These are phyloP conservation scores for Bryconaethiops microstoma DNA, from an alignment of 2,797 vertebrate genomes.

Conservation along the genomic window DNA sequence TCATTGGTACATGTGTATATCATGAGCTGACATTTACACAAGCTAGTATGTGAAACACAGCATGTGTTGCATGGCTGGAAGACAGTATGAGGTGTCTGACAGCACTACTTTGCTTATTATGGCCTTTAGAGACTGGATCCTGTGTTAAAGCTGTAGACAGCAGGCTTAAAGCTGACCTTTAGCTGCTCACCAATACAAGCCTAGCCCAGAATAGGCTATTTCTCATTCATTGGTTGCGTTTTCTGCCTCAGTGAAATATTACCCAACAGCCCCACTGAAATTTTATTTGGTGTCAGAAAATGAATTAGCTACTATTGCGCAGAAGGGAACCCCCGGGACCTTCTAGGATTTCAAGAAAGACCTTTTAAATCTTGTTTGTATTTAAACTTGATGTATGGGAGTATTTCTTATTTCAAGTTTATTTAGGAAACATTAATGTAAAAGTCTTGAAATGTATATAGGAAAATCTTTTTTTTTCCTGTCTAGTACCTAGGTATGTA, in stretches of 20 bases:
- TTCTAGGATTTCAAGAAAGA: too few species aligned
- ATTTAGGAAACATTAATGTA: too few species aligned
- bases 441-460: too few species aligned
- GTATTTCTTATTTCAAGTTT: too few species aligned
- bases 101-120: slow-evolving; percentile 35
- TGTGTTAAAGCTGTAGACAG: slow-evolving; percentile 40
- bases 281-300: slow-evolving; percentile 10
- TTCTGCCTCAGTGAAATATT: slow-evolving; percentile 36
- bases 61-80: slow-evolving; percentile 21
- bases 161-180: slow-evolving; percentile 70
- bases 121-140: slow-evolving; percentile 38
- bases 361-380: too few species aligned
- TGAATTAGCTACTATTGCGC: slow-evolving; percentile 19
- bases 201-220: slow-evolving; percentile 54
- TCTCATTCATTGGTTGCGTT: slow-evolving; percentile 44
- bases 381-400: too few species aligned
- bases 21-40: slow-evolving; percentile 54
- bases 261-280: not conserved
- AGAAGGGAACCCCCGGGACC: too few species aligned
- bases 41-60: slow-evolving; percentile 29
- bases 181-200: slow-evolving; percentile 48
- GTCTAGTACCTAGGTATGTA: too few species aligned
- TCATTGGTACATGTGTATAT: slow-evolving; percentile 50
- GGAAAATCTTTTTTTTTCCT: too few species aligned
- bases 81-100: slow-evolving; percentile 54